Conservation (phyloP, 2,797 vertebrate genomes). For the Syngnathus rostellatus region DNA sequence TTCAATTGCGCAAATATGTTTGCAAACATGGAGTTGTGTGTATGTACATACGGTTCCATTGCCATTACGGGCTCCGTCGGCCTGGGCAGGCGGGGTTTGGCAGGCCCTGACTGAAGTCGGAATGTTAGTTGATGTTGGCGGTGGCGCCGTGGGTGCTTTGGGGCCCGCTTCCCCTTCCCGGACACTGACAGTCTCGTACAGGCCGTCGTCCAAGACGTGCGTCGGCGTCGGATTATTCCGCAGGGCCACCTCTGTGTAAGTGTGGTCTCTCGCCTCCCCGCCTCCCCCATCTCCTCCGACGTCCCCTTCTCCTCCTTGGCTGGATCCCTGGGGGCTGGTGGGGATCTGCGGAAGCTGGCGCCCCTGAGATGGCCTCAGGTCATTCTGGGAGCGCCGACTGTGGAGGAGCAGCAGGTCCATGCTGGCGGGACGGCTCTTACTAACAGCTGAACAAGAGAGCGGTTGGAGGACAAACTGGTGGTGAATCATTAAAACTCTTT, state of each 20-base stretch:
- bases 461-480: conserved; percentile 8
- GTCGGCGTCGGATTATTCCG: conserved; percentile 53
- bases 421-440: conserved; percentile 71
- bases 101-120: conserved; percentile 37
- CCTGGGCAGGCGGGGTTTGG: conserved; percentile 48
- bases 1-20: not conserved
- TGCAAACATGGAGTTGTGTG: not conserved
- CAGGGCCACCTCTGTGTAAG: conserved; percentile 67
- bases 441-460: conserved; percentile 45
- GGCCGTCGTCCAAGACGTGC: conserved; percentile 62
- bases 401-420: conserved; percentile 74
- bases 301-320: conserved; percentile 40
- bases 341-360: conserved; percentile 66
- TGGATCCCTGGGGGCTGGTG: conserved; percentile 45
- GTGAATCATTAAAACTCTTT: conserved; percentile 9
- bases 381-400: conserved; percentile 62
- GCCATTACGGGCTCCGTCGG: conserved; percentile 36
- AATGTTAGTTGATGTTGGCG: conserved; percentile 37
- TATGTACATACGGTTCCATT: conserved; percentile 45
- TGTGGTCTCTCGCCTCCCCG: conserved; percentile 57
- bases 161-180: conserved; percentile 37
- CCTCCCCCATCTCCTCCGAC: conserved; percentile 34
- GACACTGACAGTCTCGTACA: conserved; percentile 71
- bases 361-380: conserved; percentile 56
- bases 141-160: conserved; percentile 39